Evolutionary conservation across 2,113 vertebrate genomes (phyloP).

Genomic region (Dasypus novemcinctus): DNA sequence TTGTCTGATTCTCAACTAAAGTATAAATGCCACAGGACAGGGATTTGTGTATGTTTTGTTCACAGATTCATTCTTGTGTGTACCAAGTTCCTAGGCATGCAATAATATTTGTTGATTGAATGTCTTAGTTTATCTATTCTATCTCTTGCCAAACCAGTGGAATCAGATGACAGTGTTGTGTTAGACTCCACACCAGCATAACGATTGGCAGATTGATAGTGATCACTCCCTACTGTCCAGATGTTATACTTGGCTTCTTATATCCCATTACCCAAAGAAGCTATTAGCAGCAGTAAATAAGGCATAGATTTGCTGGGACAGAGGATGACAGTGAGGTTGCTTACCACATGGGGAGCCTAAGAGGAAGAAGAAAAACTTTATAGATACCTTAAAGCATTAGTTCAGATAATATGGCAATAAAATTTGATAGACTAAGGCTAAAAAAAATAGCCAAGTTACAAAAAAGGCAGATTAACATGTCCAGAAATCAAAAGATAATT

Average conservation of each 20-base stretch:
- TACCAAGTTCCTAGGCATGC: background rate
- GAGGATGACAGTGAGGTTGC: background rate
- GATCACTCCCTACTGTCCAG: background rate
- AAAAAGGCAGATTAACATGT: background rate
- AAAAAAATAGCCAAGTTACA: background rate
- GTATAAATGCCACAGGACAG: background rate
- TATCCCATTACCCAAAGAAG: background rate
- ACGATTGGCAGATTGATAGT: fast-evolving
- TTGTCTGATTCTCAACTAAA: background rate
- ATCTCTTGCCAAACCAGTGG: background rate
- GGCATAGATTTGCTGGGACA: background rate
- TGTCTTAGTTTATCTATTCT: too few species aligned
- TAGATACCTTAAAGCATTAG: background rate
- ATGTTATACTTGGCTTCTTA: background rate
- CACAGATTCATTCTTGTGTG: too few species aligned
- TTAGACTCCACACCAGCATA: too few species aligned
- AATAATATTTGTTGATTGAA: background rate
- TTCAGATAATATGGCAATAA: background rate
- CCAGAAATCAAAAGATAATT: background rate
- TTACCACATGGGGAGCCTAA: fast-evolving
- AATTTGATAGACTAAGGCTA: background rate
- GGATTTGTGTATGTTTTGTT: background rate
- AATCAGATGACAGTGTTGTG: background rate
- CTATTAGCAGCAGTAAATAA: background rate
- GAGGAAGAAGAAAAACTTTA: background rate